Conservation (phyloP, 2,113 vertebrate genomes). For the Vulpes lagopus region DNA sequence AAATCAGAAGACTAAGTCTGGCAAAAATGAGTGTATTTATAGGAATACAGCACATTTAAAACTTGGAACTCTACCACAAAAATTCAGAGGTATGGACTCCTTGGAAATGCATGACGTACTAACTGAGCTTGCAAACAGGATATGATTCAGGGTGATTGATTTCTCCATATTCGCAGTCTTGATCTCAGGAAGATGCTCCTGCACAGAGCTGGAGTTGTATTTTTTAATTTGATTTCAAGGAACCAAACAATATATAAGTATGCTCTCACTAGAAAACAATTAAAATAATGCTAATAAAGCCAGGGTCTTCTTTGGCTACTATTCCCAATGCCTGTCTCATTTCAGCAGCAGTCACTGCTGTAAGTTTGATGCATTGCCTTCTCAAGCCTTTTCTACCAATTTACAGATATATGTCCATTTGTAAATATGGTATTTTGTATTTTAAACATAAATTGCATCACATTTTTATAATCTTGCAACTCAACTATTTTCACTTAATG, state of each 20-base stretch:
- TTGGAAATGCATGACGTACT: neutral
- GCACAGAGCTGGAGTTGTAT: neutral
- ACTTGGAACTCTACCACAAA: slow-evolving; percentile 23
- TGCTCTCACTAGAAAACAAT: neutral
- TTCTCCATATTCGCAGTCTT: neutral
- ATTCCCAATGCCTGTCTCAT: neutral
- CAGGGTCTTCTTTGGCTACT: neutral
- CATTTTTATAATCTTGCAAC: neutral
- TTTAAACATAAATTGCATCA: neutral
- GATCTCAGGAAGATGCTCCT: neutral
- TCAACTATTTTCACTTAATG: neutral
- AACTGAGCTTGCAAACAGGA: neutral
- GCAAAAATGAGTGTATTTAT: slow-evolving; percentile 7
- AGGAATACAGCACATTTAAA: slow-evolving; percentile 6
- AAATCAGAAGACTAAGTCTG: slow-evolving; percentile 48
- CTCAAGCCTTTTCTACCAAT: neutral
- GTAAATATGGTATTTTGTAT: neutral
- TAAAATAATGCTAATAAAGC: neutral
- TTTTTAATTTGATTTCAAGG: slow-evolving; percentile 33
- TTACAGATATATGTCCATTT: neutral
- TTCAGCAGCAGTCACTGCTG: neutral
- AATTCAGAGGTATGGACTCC: neutral
- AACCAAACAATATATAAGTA: neutral
- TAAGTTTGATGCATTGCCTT: neutral
- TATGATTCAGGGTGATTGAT: neutral